Percentiles rank a stretch among this genome's conserved stretches.
phyloP scores from a whole-genome alignment of 2,797 vertebrate genomes.

The Mus caroli region DNA sequence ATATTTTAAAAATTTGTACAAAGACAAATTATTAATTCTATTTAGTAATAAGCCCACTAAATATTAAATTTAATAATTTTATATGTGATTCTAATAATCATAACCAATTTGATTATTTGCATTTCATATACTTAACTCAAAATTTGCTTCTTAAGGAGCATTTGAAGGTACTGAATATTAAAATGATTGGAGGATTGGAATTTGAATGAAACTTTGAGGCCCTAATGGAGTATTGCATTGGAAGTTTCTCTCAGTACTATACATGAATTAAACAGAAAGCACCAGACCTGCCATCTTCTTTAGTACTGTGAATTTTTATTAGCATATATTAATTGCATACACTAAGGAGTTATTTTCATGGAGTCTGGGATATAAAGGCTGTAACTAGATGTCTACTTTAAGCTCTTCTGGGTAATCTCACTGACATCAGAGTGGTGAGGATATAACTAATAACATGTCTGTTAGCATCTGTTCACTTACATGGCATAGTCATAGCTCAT shows the following conservation, averaged over 20 bases:
- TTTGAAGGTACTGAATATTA: conserved; percentile 54
- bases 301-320: background rate
- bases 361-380: background rate
- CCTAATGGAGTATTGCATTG: conserved; percentile 30
- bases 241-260: background rate
- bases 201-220: conserved; percentile 37
- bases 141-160: conserved; percentile 21
- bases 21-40: conserved; percentile 37
- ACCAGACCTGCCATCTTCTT: background rate
- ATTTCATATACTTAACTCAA: conserved; percentile 7
- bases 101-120: conserved; percentile 18
- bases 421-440: background rate
- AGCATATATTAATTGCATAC: background rate
- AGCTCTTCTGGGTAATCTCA: background rate
- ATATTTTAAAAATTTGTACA: conserved; percentile 40
- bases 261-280: background rate
- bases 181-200: background rate
- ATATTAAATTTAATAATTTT: conserved; percentile 50
- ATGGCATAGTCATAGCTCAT: background rate
- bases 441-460: background rate
- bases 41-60: conserved; percentile 34
- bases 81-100: conserved; percentile 35
- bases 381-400: too few species aligned
- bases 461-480: too few species aligned
- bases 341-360: background rate